Evolutionary conservation across 2,888 invertebrate species (phyloP).

Genomic region (Metalampra italica): DNA sequence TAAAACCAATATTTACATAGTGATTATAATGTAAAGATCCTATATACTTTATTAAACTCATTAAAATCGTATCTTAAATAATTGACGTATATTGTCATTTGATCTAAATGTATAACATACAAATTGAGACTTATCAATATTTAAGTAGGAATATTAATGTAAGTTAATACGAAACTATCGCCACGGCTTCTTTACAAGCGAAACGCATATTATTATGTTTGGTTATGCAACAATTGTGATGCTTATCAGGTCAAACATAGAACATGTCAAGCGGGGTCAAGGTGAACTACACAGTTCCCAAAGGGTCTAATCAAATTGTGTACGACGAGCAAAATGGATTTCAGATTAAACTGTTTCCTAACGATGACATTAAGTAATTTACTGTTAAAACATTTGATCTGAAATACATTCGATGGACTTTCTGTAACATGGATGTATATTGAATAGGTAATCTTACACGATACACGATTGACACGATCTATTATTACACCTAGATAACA

Average conservation of each 20-base stretch:
- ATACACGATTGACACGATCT: conserved; percentile 49
- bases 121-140: conserved; percentile 41
- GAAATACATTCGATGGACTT: background rate
- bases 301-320: no score
- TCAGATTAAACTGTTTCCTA: no score
- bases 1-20: conserved; percentile 40
- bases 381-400: background rate
- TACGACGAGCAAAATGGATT: no score
- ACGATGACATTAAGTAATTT: background rate
- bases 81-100: conserved; percentile 69
- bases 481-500: conserved; percentile 48
- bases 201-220: conserved; percentile 2
- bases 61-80: conserved; percentile 53
- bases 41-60: conserved; percentile 30
- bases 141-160: conserved; percentile 28
- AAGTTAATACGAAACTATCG: conserved; percentile 32
- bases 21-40: conserved; percentile 24
- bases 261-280: conserved; percentile 49
- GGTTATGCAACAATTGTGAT: conserved; percentile 17
- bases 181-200: conserved; percentile 42
- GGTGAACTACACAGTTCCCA: background rate
- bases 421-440: conserved; percentile 5
- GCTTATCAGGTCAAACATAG: conserved; percentile 60
- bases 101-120: conserved; percentile 41
- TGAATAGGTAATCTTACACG: background rate